These are phyloP conservation scores for Discoglossus pictus DNA, from an alignment of 2,797 vertebrate species.

Conservation along the genomic window DNA sequence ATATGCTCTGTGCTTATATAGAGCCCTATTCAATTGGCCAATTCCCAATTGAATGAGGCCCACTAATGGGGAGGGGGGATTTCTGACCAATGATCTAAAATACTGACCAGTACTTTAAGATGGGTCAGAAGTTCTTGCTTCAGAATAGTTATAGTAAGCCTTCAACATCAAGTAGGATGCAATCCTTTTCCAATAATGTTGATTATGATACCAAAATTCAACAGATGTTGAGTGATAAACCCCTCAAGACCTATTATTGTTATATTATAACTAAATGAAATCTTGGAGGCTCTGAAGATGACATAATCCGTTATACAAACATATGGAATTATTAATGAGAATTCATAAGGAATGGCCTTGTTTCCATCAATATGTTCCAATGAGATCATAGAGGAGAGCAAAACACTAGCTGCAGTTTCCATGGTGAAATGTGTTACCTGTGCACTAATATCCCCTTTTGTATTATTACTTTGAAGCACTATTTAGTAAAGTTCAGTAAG, in stretches of 20 bases:
- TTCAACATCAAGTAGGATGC: background rate
- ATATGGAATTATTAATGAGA: conserved; percentile 39
- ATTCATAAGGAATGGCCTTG: conserved; percentile 3
- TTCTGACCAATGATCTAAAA: too few species aligned
- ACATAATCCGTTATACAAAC: conserved; percentile 34
- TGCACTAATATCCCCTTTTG: background rate
- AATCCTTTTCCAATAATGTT: background rate
- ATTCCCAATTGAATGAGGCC: too few species aligned
- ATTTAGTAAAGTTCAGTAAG: background rate
- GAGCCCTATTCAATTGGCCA: too few species aligned
- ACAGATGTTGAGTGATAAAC: conserved; percentile 31
- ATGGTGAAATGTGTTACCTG: conserved; percentile 1
- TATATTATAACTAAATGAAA: conserved; percentile 7
- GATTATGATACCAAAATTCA: conserved; percentile 7
- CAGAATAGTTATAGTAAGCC: background rate
- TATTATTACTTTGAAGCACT: background rate
- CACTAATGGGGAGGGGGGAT: too few species aligned
- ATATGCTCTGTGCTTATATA: too few species aligned
- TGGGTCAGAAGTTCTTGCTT: too few species aligned
- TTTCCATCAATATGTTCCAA: conserved; percentile 7
- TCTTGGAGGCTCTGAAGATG: conserved; percentile 39
- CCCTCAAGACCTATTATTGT: conserved; percentile 10
- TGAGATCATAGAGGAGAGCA: conserved; percentile 14
- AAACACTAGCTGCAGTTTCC: conserved; percentile 1
- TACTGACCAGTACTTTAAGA: too few species aligned